Evolutionary conservation across 1,140 invertebrate species (phyloP).

Genomic region (Ceratosolen fusciceps): DNA sequence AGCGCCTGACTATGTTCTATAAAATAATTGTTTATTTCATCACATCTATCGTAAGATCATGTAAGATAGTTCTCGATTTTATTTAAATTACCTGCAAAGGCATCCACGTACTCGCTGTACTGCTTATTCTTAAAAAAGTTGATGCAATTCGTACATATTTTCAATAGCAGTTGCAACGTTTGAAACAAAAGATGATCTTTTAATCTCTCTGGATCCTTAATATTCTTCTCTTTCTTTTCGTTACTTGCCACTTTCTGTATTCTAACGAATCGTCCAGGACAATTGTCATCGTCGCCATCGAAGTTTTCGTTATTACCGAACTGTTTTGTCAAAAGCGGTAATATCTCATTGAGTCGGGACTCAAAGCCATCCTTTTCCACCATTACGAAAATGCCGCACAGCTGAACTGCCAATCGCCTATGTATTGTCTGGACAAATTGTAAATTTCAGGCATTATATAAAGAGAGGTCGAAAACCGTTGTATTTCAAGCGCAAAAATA

Average conservation of each 20-base stretch:
- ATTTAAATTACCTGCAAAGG: constrained; percentile 70
- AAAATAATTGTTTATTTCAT: constrained; percentile 36
- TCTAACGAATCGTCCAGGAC: constrained; percentile 63
- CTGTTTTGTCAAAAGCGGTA: constrained; percentile 70
- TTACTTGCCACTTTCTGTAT: constrained; percentile 53
- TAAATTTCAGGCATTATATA: not conserved
- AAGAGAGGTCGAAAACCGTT: not conserved
- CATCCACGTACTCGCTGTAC: constrained; percentile 66
- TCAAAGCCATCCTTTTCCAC: constrained; percentile 80
- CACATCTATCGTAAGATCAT: not conserved
- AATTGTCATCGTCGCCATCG: constrained; percentile 53
- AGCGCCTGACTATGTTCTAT: constrained; percentile 71
- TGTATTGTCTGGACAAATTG: constrained; percentile 64
- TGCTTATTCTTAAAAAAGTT: constrained; percentile 69
- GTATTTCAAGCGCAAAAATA: constrained; percentile 1
- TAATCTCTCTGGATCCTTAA: constrained; percentile 68
- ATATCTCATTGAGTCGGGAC: constrained; percentile 70
- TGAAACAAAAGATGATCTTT: constrained; percentile 83
- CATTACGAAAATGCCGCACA: constrained; percentile 80
- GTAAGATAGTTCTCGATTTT: not conserved
- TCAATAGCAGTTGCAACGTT: constrained; percentile 76
- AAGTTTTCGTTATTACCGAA: constrained; percentile 58
- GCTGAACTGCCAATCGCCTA: constrained; percentile 74
- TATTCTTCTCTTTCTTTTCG: constrained; percentile 50
- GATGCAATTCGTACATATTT: constrained; percentile 73